Evolutionary conservation across 2,113 vertebrate species (phyloP).

Genomic region (Lucifuga dentata): DNA sequence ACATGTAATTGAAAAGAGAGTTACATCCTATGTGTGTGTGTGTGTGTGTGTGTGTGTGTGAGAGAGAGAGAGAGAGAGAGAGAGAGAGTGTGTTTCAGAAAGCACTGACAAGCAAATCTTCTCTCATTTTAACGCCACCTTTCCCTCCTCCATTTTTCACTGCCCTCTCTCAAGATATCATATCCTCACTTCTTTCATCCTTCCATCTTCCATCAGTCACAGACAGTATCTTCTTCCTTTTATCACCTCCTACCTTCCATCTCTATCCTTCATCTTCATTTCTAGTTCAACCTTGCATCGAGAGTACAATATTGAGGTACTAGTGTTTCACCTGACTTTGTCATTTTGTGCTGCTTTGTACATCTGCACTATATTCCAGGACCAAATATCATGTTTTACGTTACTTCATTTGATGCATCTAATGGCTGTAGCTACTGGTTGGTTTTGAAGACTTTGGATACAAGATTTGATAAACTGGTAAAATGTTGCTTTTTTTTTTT

Average conservation of each 20-base stretch:
- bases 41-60: slow-evolving; percentile 36
- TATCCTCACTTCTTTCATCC: slow-evolving; percentile 31
- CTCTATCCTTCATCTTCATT: slow-evolving; percentile 9
- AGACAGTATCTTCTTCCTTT: slow-evolving; percentile 21
- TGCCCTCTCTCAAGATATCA: slow-evolving; percentile 10
- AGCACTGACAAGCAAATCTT: slow-evolving; percentile 70
- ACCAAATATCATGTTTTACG: no score
- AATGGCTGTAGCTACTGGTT: no score
- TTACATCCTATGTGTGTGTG: slow-evolving; percentile 64
- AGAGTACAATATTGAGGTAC: no score
- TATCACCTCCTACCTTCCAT: slow-evolving; percentile 27
- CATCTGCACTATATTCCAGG: no score
- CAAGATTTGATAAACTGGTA: no score
- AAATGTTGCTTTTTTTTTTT: no score
- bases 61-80: slow-evolving; percentile 14
- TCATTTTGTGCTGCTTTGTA: no score
- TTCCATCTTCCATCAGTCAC: slow-evolving; percentile 27
- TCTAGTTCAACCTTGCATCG: slow-evolving; percentile 6
- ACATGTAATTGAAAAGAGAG: slow-evolving; percentile 82
- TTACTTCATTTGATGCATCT: no score
- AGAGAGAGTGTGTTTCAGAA: slow-evolving; percentile 32
- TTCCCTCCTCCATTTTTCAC: slow-evolving; percentile 31
- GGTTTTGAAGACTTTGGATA: no score
- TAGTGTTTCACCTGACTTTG: no score
- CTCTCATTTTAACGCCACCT: slow-evolving; percentile 69